phyloP scores from a whole-genome alignment of 2,888 invertebrate species.

The Rapana venosa region DNA sequence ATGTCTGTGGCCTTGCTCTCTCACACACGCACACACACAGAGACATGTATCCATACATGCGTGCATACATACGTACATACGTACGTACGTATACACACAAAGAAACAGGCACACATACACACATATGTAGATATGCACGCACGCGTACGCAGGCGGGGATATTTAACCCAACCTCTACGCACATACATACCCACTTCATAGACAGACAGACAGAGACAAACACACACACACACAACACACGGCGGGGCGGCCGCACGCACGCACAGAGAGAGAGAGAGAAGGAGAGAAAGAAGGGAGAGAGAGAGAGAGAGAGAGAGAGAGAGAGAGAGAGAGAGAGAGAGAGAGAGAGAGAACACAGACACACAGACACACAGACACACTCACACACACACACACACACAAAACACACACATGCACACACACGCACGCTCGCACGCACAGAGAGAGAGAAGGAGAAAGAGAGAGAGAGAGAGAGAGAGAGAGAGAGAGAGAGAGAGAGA shows the following conservation, averaged over 20 bases:
- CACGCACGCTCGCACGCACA: too few relatives aligned
- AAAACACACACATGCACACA: too few relatives aligned
- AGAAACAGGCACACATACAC: background rate
- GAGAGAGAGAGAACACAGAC: too few relatives aligned
- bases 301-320: too few relatives aligned
- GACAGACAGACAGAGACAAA: background rate
- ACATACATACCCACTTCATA: background rate
- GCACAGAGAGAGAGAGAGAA: too few relatives aligned
- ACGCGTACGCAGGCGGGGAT: background rate
- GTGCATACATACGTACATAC: slow-evolving; percentile 8
- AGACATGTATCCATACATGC: background rate
- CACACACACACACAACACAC: background rate
- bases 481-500: background rate
- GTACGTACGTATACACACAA: background rate
- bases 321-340: too few relatives aligned
- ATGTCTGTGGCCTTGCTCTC: too few relatives aligned
- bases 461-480: background rate
- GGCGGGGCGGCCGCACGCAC: too few relatives aligned
- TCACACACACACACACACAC: too few relatives aligned
- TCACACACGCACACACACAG: background rate
- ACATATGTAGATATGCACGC: background rate
- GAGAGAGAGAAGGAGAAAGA: background rate
- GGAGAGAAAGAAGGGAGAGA: too few relatives aligned
- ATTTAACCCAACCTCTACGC: background rate
- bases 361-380: too few relatives aligned